Base-by-base conservation (phyloP, 1,140 invertebrate species). In the Trichoplusia ni region DNA sequence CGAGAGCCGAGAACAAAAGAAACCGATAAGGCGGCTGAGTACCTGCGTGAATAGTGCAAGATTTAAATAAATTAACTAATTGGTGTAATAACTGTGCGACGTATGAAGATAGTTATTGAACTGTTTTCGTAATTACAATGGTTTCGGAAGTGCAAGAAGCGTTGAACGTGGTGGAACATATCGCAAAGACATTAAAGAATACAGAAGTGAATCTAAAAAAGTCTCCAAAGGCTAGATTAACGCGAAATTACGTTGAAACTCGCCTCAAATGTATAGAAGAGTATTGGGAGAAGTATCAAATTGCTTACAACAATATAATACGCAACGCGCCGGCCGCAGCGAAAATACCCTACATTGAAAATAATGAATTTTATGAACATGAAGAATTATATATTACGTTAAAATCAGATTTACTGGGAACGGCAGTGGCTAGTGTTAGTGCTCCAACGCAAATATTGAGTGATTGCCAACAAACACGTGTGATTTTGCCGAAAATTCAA, bases 401-500 rank as follows among this genome's bases (percentile, higher is more conserved):
- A 7, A 54, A 18, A 2, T 13, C 31, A 27, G 49, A 47, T 16
- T 54, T 54, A 31, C 37, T 47, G 18, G 23, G 5, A 7, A 2
- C 0, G 8, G 23, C 13, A 11, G 40, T 11, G 38, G 13, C 21
- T 42, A 56, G 18, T 8, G 9, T 31, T 29, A 46, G 38, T 47
- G 42, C n/a, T 46, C 13, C 40, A 13, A 5, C 19, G 21, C 31
- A n/a, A 25, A 56, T 51, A 13, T 27, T 18, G 2, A 33, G n/a
- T 47, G 29, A 56, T 19, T 4, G 11, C 27, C 16, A 38, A 8
- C 21, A 47, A 47, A 47, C 51, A 38, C 53, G 53, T 25, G 61
- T 64, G 38, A 16, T 27, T 19, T 64, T 68, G 47, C 69, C 65
- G 14, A 44, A 46, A 16, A 67, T 70, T 49, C 61, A 70, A 54